Conservation (phyloP, 2,797 vertebrate genomes). For the Lepus oiostolus region DNA sequence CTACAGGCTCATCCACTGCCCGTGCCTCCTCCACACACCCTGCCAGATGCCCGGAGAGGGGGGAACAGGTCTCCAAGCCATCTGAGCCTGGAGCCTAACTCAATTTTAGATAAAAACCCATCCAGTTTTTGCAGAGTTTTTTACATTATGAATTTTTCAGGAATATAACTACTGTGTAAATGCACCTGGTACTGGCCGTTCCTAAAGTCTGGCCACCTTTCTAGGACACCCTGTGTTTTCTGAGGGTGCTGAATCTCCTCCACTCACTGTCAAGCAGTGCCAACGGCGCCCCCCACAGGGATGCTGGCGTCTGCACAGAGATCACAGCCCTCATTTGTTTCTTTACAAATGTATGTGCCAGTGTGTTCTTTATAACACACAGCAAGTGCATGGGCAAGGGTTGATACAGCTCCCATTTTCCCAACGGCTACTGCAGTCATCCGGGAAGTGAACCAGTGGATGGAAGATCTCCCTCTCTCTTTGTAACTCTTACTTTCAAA, state of each 20-base stretch:
- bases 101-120: not conserved
- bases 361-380: not conserved
- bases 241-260: not conserved
- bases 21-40: not conserved
- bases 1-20: not conserved
- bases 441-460: no score
- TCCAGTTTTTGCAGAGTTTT: not conserved
- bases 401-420: no score
- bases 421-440: no score
- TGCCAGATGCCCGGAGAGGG: not conserved
- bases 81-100: not conserved
- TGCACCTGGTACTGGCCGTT: not conserved
- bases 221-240: not conserved
- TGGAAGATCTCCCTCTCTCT: no score
- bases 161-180: not conserved
- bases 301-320: not conserved
- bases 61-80: not conserved
- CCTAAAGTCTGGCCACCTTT: not conserved
- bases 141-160: not conserved
- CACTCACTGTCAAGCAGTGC: not conserved
- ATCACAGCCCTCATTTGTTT: not conserved
- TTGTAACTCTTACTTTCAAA: no score
- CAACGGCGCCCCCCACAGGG: not conserved
- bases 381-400: not conserved
- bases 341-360: not conserved